Base-by-base conservation (phyloP, 2,888 invertebrate genomes). In the Polydrusus tereticollis region DNA sequence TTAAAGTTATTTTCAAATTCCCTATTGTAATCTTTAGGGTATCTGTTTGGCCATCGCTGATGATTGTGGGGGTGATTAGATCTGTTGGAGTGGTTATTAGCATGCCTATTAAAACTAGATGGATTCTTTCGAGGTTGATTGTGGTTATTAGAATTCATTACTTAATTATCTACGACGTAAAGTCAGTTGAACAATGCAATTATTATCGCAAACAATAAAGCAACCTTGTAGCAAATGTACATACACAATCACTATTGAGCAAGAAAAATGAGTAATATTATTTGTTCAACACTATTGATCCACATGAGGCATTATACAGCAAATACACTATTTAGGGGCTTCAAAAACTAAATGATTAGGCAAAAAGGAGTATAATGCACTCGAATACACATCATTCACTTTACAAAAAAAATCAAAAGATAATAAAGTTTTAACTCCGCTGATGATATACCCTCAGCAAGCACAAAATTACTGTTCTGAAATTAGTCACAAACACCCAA, bases 141-240 rank as follows among this genome's bases (percentile, higher is more conserved):
- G 79, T 85, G 85, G 79, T 84, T 85, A 77, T 84, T 85, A 67
- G 85, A 81, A 83, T 85, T 85, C 85, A 85, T 85, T 79, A 74
- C 59, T 71, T 60, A 70, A 75, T 68, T 72, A 78, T 77, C 71
- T 68, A 78, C 76, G 64, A 75, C 63, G 65, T 72, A 62, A 74
- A 65, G 69, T 70, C 58, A 69, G 55, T 33, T 69, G 70, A 69
- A 75, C 60, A 73, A 73, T 73, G 73, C 74, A 72, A 69, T 75
- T 69, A 72, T 69, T 47, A 57, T 66, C 45, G 63, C 57, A 76
- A 76, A 78, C 72, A 75, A 76, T 72, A 74, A 69, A 77, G 77
- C 77, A 78, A 79, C 80, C 79, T 78, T 80, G 78, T 78, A 76
- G 67, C 72, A 76, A 76, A 73, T 64, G 77, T 75, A 77, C 75